Evolutionary conservation across 2,113 vertebrate species (phyloP), one percentile per base, ranked within the genome.

Genomic region (Oenanthe oenanthe): DNA sequence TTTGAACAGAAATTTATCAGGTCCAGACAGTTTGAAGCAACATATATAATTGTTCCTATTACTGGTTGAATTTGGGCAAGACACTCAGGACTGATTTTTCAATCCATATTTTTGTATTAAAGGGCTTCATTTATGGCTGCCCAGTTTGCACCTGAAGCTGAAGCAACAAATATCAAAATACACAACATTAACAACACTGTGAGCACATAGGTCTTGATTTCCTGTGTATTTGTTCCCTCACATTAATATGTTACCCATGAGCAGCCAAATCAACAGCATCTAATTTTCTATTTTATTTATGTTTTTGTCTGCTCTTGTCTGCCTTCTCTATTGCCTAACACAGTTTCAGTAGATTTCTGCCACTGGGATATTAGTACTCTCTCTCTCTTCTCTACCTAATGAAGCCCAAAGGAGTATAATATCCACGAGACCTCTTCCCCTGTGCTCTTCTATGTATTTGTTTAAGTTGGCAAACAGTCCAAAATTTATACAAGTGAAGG

Each of bases 1-100:
- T 93, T 92, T 15, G 1, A 90, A 77, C 40, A 56, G 58, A 73
- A 88, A 92, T 88, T 77, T 94, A 74, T 90, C 85, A 86, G 92
- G 75, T 60, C 31, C 60, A 70, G 77, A 32, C 80, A 95, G 57
- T 91, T 76, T 51, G 85, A 88, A 92, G 67, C 63, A 88, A 71
- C n/a, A 12, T 60, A 40, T 36, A 26, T 77, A 93, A 88, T 60
- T 66, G 85, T 70, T 87, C 63, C 71, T 1, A 1, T 72, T 71
- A n/a, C 25, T 66, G 18, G 38, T n/a, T 94, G 75, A 85, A 88
- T 81, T 80, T 66, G 62, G 32, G 72, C 77, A 83, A 89, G 62
- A 76, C 67, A 63, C 51, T 96, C 47, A 84, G 47, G 43, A 77
- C 75, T 51, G 60, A 92, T 79, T 91, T 79, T 91, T 88, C 80